phyloP scores from a whole-genome alignment of 1,140 invertebrate species.

The Hesperophylax magnus region DNA sequence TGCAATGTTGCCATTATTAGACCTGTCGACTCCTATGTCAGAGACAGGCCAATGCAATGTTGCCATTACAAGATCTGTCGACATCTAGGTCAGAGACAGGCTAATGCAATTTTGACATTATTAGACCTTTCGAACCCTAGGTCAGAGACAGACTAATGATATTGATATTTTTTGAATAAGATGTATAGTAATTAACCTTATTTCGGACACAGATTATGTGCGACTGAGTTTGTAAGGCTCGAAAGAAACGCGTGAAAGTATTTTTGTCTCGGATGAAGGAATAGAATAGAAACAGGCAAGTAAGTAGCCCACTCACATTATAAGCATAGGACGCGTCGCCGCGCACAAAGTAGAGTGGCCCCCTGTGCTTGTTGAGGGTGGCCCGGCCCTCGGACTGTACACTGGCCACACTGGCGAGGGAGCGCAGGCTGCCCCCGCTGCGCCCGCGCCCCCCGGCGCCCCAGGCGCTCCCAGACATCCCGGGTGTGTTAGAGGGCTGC shows the following conservation, averaged over 20 bases:
- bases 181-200: no score
- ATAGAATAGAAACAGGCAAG: conserved; percentile 60
- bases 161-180: no score
- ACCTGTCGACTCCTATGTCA: no score
- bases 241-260: not conserved
- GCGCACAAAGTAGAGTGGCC: conserved; percentile 61
- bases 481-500: conserved; percentile 54
- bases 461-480: conserved; percentile 52
- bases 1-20: no score
- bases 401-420: conserved; percentile 60
- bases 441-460: conserved; percentile 59
- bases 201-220: no score
- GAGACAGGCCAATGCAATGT: no score
- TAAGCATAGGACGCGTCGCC: conserved; percentile 68
- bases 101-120: no score
- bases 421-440: conserved; percentile 61
- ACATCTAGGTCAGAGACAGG: no score
- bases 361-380: conserved; percentile 61
- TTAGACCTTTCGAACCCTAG: no score
- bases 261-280: conserved; percentile 59
- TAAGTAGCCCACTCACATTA: conserved; percentile 71
- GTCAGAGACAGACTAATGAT: no score
- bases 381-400: conserved; percentile 66
- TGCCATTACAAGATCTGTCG: no score
- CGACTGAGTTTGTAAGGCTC: no score